These are phyloP conservation scores for Eufriesea mexicana DNA, from an alignment of 1,140 invertebrate species.

Conservation along the genomic window DNA sequence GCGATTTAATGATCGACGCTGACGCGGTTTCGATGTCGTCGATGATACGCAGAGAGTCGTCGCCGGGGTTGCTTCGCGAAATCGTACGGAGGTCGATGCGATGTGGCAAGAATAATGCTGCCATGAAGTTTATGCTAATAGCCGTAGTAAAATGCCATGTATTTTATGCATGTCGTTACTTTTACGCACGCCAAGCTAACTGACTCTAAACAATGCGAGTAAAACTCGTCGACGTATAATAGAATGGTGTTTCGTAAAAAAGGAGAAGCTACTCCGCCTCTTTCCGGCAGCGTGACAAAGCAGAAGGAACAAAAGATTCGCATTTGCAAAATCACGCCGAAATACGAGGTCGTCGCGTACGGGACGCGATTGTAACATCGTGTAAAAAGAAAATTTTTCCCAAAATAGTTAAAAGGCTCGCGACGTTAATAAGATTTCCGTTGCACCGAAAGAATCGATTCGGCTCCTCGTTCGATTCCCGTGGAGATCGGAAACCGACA, in stretches of 20 bases:
- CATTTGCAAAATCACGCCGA: neutral
- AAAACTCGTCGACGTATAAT: neutral
- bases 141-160: conserved; percentile 8
- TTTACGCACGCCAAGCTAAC: neutral
- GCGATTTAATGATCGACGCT: neutral
- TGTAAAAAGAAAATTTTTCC: too few relatives aligned
- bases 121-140: conserved; percentile 33
- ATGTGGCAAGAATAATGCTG: neutral
- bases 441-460: neutral
- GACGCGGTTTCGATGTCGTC: too few relatives aligned
- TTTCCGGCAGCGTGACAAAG: neutral
- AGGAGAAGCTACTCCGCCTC: neutral
- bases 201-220: conserved; percentile 6
- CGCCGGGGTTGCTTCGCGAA: neutral
- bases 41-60: neutral
- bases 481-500: neutral
- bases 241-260: neutral
- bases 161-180: conserved; percentile 21
- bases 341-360: neutral
- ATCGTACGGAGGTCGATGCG: neutral
- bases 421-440: neutral
- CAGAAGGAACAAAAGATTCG: neutral
- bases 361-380: too few relatives aligned
- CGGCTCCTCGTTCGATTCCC: neutral
- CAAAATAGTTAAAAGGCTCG: too few relatives aligned